Evolutionary conservation across 2,888 invertebrate species (phyloP).

Genomic region (Drosophila bunnanda): DNA sequence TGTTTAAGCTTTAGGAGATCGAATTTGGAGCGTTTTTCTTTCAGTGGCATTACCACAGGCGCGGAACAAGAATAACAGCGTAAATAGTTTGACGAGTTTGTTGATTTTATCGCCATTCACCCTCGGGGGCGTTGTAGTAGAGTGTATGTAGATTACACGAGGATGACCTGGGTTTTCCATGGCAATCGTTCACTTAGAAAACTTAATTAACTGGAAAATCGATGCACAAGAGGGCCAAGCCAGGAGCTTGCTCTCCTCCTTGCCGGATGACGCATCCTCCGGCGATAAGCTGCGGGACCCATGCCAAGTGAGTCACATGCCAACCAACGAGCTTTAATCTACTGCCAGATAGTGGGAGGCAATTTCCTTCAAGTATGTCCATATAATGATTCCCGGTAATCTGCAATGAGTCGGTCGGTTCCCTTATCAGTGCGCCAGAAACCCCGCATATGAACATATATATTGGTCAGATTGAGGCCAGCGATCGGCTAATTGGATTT

Average conservation of each 20-base stretch:
- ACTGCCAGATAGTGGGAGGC: slow-evolving; percentile 7
- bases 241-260: slow-evolving; percentile 1
- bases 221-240: slow-evolving; percentile 45
- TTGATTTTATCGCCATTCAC: slow-evolving; percentile 47
- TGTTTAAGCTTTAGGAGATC: too few species aligned
- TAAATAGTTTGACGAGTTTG: slow-evolving; percentile 42
- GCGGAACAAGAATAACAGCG: slow-evolving; percentile 12
- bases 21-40: background rate
- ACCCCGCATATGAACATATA: slow-evolving; percentile 2
- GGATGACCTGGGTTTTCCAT: slow-evolving; percentile 37
- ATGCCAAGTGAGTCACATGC: slow-evolving; percentile 36
- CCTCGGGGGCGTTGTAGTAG: slow-evolving; percentile 15
- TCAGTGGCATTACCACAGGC: background rate
- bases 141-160: slow-evolving; percentile 46
- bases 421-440: slow-evolving; percentile 21
- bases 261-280: slow-evolving; percentile 50
- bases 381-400: slow-evolving; percentile 21
- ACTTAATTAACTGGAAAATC: slow-evolving; percentile 74
- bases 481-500: slow-evolving; percentile 43
- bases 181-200: slow-evolving; percentile 60
- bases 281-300: slow-evolving; percentile 7
- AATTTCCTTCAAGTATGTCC: slow-evolving; percentile 25
- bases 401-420: slow-evolving; percentile 16
- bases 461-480: slow-evolving; percentile 12
- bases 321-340: slow-evolving; percentile 30